A percentile compares a stretch with the other conserved stretches of the same genome.
These are phyloP conservation scores for Idaea biselata DNA, from an alignment of 2,888 invertebrate genomes.

Conservation along the genomic window DNA sequence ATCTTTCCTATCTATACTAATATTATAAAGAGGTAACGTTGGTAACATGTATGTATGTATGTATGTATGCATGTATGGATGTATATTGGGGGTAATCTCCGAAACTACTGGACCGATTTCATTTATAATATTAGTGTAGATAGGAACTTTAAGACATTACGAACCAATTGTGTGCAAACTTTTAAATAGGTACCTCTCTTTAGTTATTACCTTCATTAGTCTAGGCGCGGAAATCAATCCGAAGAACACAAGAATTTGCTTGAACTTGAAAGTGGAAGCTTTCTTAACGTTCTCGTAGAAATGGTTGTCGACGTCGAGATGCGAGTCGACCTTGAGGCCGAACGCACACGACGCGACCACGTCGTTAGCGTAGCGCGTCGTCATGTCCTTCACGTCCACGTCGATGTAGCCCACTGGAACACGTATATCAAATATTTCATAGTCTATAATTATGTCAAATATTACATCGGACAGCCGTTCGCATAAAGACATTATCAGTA, in stretches of 20 bases:
- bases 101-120: no score
- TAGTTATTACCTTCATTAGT: slow-evolving; percentile 34
- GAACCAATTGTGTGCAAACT: no score
- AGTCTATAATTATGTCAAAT: no score
- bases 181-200: background rate
- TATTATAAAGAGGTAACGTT: no score
- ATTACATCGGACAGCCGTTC: no score
- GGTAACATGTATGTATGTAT: no score
- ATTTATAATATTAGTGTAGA: no score
- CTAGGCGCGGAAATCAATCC: slow-evolving; percentile 32
- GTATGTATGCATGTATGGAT: no score
- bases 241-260: slow-evolving; percentile 37
- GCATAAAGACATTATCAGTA: background rate
- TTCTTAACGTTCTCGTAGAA: slow-evolving; percentile 77
- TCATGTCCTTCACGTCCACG: slow-evolving; percentile 65
- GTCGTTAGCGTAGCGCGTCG: slow-evolving; percentile 71
- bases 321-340: slow-evolving; percentile 77
- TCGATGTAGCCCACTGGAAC: slow-evolving; percentile 40
- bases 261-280: slow-evolving; percentile 47
- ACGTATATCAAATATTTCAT: background rate
- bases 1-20: no score
- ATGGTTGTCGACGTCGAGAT: slow-evolving; percentile 70
- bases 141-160: no score
- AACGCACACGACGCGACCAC: slow-evolving; percentile 78
- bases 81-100: no score